Percentiles rank a stretch among this genome's conserved stretches.
Evolutionary conservation across 2,113 vertebrate genomes (phyloP).

Genomic region (Anarhynchus alexandrinus): DNA sequence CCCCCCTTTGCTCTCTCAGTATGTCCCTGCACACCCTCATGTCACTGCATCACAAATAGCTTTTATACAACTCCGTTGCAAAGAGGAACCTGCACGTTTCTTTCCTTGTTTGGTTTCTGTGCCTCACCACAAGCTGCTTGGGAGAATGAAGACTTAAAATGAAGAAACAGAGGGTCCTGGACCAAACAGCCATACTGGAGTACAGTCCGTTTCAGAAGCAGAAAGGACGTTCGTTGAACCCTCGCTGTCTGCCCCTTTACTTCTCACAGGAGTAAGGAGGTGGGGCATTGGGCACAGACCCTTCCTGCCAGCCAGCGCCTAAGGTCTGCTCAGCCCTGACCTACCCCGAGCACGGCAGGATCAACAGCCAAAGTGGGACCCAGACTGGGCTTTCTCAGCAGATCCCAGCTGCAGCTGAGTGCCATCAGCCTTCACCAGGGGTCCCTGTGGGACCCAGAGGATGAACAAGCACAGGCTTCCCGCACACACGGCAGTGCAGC

Average conservation of each 20-base stretch:
- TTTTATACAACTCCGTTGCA: neutral
- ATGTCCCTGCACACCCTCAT: neutral
- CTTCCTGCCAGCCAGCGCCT: neutral
- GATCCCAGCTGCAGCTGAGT: neutral
- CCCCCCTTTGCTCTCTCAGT: rapidly evolving
- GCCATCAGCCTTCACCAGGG: neutral
- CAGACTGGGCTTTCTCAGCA: neutral
- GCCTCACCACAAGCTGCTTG: neutral
- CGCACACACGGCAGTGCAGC: rapidly evolving
- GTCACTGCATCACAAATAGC: neutral
- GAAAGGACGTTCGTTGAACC: neutral
- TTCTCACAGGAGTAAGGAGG: neutral
- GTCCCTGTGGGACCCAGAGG: neutral
- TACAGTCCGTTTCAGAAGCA: neutral
- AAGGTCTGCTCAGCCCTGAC: neutral
- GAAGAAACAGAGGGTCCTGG: neutral
- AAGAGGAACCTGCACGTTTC: neutral
- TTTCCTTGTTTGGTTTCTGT: neutral
- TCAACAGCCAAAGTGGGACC: neutral
- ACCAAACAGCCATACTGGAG: neutral
- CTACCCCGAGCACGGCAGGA: neutral
- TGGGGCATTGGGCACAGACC: neutral
- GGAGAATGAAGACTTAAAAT: neutral
- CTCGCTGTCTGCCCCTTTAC: neutral
- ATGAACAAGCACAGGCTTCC: neutral